Evolutionary conservation across 2,888 invertebrate genomes (phyloP).

Genomic region (Hirtodrosophila confusa): DNA sequence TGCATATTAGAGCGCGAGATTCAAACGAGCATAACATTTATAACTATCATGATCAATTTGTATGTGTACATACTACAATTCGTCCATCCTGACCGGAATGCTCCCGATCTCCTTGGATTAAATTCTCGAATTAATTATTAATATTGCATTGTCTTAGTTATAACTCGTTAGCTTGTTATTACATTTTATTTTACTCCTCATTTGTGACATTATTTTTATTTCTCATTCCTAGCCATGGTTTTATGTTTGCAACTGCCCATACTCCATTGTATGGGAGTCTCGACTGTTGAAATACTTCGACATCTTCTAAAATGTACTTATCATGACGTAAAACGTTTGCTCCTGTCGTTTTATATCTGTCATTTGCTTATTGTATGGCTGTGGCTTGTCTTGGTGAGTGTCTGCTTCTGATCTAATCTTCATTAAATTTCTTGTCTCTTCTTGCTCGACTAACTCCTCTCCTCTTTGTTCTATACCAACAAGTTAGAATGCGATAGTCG

Average conservation of each 20-base stretch:
- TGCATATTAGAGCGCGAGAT: too few species aligned
- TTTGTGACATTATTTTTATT: too few species aligned
- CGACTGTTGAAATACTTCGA: conserved; percentile 8
- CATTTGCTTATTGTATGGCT: not conserved
- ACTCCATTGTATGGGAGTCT: conserved; percentile 7
- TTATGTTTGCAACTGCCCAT: conserved; percentile 9
- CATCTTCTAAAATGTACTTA: conserved; percentile 10
- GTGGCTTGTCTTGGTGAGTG: not conserved
- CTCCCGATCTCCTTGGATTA: too few species aligned
- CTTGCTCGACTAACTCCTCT: not conserved
- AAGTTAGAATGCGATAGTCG: too few species aligned
- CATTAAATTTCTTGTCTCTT: not conserved
- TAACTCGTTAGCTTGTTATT: too few species aligned
- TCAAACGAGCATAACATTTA: too few species aligned
- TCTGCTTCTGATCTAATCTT: not conserved
- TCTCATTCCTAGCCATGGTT: not conserved
- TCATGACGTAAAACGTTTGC: conserved; percentile 7
- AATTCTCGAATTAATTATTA: too few species aligned
- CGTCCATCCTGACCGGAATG: too few species aligned
- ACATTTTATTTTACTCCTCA: too few species aligned
- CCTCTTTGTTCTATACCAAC: not conserved
- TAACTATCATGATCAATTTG: too few species aligned
- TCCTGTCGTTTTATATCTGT: not conserved
- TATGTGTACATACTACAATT: too few species aligned
- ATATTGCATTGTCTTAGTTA: too few species aligned